phyloP scores from a whole-genome alignment of 2,113 vertebrate genomes.

The rat (Rattus norvegicus) region GRCr8 NC_086026.1:88560501-88561000 shows the following conservation, averaged over 20 bases:
- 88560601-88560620: background rate
- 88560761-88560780: too few relatives aligned
- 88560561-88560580: background rate
- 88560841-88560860: background rate
- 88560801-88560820: background rate
- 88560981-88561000: background rate
- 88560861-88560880: background rate
- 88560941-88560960: background rate
- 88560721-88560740: background rate
- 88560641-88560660: background rate
- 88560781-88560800: background rate
- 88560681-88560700: background rate
- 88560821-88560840: background rate
- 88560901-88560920: background rate
- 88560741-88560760: background rate
- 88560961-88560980: background rate
- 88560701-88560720: background rate
- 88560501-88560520: background rate
- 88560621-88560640: background rate
- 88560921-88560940: background rate
- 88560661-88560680: background rate
- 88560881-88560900: background rate
- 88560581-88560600: background rate
- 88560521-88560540: background rate
- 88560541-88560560: background rate